Evolutionary conservation across 2,113 vertebrate species (phyloP), one percentile per base, ranked within the genome.

Genomic region (Cardinalis cardinalis): DNA sequence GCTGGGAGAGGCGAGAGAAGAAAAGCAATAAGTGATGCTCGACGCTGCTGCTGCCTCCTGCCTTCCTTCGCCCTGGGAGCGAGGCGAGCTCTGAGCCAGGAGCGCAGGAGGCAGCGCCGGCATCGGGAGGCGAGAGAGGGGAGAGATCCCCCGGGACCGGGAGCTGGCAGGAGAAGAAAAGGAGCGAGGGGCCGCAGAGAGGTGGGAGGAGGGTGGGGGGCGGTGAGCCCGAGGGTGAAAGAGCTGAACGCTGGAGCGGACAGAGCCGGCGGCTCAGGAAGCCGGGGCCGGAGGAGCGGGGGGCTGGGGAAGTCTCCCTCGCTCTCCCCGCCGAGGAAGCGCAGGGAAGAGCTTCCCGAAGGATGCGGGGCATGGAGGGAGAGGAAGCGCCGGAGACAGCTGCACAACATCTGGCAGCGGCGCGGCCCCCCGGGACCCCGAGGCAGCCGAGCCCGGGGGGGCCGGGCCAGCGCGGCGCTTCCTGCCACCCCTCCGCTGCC

Each of bases 321-420:
- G 1, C 89, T 84, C 64, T 49, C 64, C 46, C 38, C 17, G n/a
- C 78, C 23, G 89, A 95, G 96, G 96, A 95, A 96, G 84, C 68
- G 19, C 88, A 92, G 48, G 95, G 92, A 75, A 90, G 95, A 76
- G 55, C 93, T 96, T 98, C 97, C 97, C 95, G 87, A 74, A 95
- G 96, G 96, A 96, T 93, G 70, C 25, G 6, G 83, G 94, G 95
- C 79, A 34, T 5, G 78, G 81, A 84, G 87, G 71, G 95, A 84
- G 95, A 95, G 93, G 97, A 97, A 96, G 69, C 55, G 53, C 92
- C 21, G 82, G 90, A 90, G 96, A 97, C 97, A 97, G 97, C 97
- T 97, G 97, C 90, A 84, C 87, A 97, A 97, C 97, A 98, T 97
- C 97, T 97, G 97, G 96, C 96, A 93, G 91, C 38, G 8, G 44